phyloP scores from a whole-genome alignment of 2,113 vertebrate species.

The Albula glossodonta region DNA sequence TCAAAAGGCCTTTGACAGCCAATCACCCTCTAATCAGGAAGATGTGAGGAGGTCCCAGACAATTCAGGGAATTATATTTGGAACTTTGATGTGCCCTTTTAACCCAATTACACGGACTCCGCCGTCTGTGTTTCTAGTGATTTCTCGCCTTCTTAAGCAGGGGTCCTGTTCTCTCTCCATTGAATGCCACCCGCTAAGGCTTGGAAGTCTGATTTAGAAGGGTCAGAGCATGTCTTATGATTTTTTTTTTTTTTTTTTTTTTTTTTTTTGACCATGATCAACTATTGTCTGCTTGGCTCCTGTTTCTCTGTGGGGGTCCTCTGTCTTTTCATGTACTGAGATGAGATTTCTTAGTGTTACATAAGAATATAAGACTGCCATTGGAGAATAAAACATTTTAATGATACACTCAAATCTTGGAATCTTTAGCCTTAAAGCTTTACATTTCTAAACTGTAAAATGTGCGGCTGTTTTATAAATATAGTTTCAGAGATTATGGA shows the following conservation, averaged over 20 bases:
- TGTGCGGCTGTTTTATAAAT: no score
- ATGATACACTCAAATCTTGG: not conserved
- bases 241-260: not conserved
- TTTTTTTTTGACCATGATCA: no score
- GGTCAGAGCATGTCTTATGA: not conserved
- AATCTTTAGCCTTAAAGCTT: not conserved
- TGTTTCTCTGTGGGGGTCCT: constrained; percentile 13
- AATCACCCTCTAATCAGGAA: constrained; percentile 52
- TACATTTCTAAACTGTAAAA: no score
- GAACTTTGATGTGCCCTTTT: constrained; percentile 71
- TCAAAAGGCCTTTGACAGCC: constrained; percentile 50
- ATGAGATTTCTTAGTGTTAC: constrained; percentile 23
- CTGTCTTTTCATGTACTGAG: constrained; percentile 22
- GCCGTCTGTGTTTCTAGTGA: constrained; percentile 47
- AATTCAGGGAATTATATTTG: constrained; percentile 66
- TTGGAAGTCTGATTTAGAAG: not conserved
- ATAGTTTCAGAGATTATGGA: no score
- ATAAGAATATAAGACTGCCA: constrained; percentile 15
- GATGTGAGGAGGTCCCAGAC: constrained; percentile 18
- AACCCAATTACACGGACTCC: constrained; percentile 62
- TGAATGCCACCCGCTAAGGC: not conserved
- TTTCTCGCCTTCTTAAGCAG: constrained; percentile 25
- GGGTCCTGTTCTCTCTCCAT: not conserved
- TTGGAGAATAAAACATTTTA: not conserved
- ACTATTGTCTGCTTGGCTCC: not conserved